Conservation (phyloP, 2,888 invertebrate genomes). For the Hydraecia micacea region DNA sequence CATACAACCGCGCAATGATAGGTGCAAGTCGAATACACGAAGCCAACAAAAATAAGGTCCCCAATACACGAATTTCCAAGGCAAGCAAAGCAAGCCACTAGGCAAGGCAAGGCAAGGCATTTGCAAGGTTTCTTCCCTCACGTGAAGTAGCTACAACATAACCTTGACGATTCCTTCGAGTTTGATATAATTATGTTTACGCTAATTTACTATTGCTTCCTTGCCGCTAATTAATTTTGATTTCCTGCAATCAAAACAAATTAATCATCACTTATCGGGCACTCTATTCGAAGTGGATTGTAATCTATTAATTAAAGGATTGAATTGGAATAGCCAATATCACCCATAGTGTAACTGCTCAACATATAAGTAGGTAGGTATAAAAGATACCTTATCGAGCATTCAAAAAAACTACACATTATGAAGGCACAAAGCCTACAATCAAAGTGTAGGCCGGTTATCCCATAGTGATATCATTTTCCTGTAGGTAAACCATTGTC, state of each 20-base stretch:
- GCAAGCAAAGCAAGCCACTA: too few species aligned
- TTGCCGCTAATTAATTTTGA: constrained; percentile 11
- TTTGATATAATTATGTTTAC: constrained; percentile 2
- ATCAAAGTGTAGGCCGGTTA: too few species aligned
- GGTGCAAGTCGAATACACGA: neutral
- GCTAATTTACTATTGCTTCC: constrained; percentile 21
- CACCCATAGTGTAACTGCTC: neutral
- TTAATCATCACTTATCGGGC: constrained; percentile 25
- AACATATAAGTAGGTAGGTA: neutral
- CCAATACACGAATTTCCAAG: too few species aligned
- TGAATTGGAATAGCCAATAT: neutral
- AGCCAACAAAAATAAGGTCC: neutral
- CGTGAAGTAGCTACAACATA: neutral
- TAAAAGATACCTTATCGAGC: neutral
- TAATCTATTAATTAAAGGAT: constrained; percentile 5
- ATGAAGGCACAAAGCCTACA: too few species aligned
- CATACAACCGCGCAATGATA: neutral
- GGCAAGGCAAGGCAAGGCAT: too few species aligned
- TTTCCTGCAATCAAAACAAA: constrained; percentile 34
- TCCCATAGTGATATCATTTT: too few species aligned
- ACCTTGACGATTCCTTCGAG: constrained; percentile 19
- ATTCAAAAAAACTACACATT: neutral
- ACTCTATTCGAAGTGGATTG: constrained; percentile 6
- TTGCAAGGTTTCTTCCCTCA: neutral
- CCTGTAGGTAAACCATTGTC: neutral